A percentile compares a stretch with the other conserved stretches of the same genome.
phyloP scores from a whole-genome alignment of 2,113 vertebrate species.

The Dicaeum eximium region DNA sequence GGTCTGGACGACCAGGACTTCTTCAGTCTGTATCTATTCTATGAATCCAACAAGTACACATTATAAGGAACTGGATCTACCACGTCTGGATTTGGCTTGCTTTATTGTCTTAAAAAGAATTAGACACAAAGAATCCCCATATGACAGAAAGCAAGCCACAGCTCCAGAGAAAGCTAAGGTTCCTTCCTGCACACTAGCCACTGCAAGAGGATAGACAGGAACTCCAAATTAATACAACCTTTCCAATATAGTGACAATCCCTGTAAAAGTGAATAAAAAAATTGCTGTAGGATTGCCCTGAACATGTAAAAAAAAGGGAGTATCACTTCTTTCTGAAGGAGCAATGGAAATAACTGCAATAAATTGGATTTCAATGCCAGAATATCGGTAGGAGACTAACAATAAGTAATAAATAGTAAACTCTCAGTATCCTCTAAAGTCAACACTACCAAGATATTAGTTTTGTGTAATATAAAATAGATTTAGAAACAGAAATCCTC shows the following conservation, averaged over 20 bases:
- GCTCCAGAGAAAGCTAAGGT: background rate
- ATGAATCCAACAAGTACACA: background rate
- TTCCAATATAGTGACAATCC: background rate
- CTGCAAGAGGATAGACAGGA: background rate
- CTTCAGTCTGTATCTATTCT: background rate
- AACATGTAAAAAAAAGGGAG: background rate
- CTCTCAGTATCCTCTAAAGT: background rate
- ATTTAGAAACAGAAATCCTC: background rate
- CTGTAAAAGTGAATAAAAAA: background rate
- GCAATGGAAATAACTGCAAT: background rate
- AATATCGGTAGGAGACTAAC: background rate
- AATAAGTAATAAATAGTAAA: background rate
- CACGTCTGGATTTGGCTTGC: background rate
- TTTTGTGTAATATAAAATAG: background rate
- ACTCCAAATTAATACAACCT: fast-evolving
- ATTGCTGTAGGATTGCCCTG: background rate
- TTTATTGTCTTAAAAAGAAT: background rate
- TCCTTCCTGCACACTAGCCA: background rate
- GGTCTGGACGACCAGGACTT: background rate
- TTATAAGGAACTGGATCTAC: background rate
- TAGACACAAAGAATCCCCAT: background rate
- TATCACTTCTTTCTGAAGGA: background rate
- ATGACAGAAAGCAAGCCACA: background rate
- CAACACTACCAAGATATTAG: background rate
- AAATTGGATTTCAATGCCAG: background rate